phyloP scores from a whole-genome alignment of 1,140 invertebrate species.

The Propsilocerus akamusi region DNA sequence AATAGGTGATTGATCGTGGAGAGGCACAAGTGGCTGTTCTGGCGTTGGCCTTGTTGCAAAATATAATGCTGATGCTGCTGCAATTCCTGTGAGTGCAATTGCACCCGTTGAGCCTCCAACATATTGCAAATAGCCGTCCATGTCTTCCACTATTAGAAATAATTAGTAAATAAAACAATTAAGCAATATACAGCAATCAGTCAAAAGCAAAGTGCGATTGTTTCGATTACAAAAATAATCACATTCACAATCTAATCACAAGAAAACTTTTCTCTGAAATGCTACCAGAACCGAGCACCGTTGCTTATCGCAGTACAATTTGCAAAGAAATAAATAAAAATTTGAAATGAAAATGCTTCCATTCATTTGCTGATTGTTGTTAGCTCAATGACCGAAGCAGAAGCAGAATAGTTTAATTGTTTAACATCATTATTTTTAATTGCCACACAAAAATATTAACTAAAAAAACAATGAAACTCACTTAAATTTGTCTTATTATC shows the following conservation, averaged over 20 bases:
- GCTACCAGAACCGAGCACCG: too few relatives aligned
- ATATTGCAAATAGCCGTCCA: slow-evolving; percentile 59
- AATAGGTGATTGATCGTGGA: slow-evolving; percentile 47
- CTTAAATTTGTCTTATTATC: not conserved
- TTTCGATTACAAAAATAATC: too few relatives aligned
- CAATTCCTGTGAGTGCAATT: slow-evolving; percentile 50
- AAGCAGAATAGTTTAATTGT: too few relatives aligned
- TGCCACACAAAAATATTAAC: not conserved
- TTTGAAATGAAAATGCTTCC: too few relatives aligned
- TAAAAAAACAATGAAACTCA: not conserved
- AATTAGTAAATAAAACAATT: slow-evolving; percentile 20
- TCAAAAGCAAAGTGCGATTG: too few relatives aligned
- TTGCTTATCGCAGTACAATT: too few relatives aligned
- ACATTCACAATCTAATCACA: too few relatives aligned
- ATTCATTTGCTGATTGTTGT: too few relatives aligned
- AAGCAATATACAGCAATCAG: too few relatives aligned
- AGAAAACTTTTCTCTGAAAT: too few relatives aligned
- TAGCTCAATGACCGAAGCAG: too few relatives aligned
- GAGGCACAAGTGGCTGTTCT: slow-evolving; percentile 53
- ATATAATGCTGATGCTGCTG: slow-evolving; percentile 50
- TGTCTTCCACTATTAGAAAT: slow-evolving; percentile 50
- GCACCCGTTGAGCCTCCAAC: slow-evolving; percentile 54
- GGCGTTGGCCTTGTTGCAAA: slow-evolving; percentile 48
- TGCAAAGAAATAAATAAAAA: too few relatives aligned
- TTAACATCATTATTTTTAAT: slow-evolving; percentile 4